phyloP scores from a whole-genome alignment of 1,140 invertebrate genomes.

The Geopemphigus sp. region DNA sequence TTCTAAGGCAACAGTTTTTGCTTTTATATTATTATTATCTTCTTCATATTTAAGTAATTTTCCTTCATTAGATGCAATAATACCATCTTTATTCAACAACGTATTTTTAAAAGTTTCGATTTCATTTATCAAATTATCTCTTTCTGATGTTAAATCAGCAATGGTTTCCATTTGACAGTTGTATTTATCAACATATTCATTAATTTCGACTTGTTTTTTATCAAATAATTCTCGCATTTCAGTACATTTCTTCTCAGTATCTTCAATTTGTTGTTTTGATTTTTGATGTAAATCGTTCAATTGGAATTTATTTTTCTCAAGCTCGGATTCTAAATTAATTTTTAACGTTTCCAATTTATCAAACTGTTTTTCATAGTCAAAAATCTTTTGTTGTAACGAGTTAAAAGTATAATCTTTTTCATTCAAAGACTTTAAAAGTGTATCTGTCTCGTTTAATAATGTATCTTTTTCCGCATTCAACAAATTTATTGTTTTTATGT shows the following conservation, averaged over 20 bases:
- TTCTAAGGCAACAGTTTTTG: background rate
- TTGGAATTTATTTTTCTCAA: background rate
- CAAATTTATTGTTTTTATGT: constrained; percentile 3
- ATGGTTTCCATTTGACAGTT: background rate
- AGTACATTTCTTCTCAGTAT: too few species aligned
- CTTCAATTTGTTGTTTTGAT: too few species aligned
- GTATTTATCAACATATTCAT: background rate
- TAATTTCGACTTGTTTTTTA: background rate
- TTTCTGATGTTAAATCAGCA: background rate
- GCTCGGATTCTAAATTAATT: constrained; percentile 7
- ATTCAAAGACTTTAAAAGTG: background rate
- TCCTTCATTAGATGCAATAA: background rate
- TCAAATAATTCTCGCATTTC: too few species aligned
- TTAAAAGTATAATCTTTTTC: background rate
- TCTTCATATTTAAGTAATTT: constrained; percentile 28
- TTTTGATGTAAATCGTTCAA: too few species aligned
- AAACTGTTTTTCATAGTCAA: background rate
- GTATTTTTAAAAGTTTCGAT: background rate
- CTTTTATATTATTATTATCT: background rate
- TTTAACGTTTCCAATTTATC: constrained; percentile 4
- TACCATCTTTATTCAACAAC: background rate
- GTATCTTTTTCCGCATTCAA: background rate
- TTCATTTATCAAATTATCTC: constrained; percentile 29
- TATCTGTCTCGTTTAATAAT: background rate
- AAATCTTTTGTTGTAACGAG: background rate